Conservation (phyloP, 2,888 invertebrate species). For the Smittia aterrima region DNA sequence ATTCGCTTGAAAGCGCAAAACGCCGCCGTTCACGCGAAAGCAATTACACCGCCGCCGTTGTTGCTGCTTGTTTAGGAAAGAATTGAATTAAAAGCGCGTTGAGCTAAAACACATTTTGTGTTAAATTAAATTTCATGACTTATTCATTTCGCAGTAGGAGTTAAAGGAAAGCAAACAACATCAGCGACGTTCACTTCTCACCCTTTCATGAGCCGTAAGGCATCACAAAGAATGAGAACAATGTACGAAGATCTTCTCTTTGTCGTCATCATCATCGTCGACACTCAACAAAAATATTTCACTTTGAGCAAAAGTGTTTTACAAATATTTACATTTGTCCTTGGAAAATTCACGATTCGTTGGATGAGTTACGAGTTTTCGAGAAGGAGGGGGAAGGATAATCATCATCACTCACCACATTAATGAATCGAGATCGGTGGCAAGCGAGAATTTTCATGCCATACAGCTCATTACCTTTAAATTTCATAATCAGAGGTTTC, state of each 20-base stretch:
- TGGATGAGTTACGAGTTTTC: no score
- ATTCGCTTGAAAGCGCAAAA: slow-evolving; percentile 16
- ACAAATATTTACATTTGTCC: slow-evolving; percentile 41
- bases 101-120: slow-evolving; percentile 25
- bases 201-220: not conserved
- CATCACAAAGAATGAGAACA: not conserved
- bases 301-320: slow-evolving; percentile 9
- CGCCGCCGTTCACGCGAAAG: slow-evolving; percentile 28
- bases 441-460: not conserved
- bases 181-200: not conserved
- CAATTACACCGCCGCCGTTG: slow-evolving; percentile 26
- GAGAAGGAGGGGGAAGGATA: slow-evolving; percentile 21
- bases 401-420: slow-evolving; percentile 35
- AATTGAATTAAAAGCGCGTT: slow-evolving; percentile 24
- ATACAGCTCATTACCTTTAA: slow-evolving; percentile 27
- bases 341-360: slow-evolving; percentile 15
- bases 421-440: slow-evolving; percentile 20
- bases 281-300: not conserved
- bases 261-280: not conserved
- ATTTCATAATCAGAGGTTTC: not conserved
- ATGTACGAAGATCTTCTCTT: not conserved
- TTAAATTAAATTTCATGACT: slow-evolving; percentile 38
- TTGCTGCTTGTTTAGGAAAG: not conserved
- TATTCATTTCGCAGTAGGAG: slow-evolving; percentile 22
- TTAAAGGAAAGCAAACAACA: not conserved